Conservation (phyloP, 2,113 vertebrate genomes). For the Phasianus colchicus region DNA sequence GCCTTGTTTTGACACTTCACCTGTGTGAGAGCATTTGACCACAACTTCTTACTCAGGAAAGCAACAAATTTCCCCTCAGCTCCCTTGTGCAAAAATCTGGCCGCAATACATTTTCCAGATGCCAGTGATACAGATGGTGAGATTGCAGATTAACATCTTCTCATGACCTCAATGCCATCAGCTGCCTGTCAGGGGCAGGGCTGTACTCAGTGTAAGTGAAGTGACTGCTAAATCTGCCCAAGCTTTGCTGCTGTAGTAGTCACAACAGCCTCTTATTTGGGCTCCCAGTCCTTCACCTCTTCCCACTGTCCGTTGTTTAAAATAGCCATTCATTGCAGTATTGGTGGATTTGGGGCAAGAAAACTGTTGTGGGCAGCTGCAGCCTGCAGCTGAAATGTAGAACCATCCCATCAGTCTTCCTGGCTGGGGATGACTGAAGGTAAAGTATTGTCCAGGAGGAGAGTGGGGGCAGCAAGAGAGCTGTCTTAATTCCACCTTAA, state of each 20-base stretch:
- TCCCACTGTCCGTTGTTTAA: neutral
- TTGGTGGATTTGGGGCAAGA: neutral
- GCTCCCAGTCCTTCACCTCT: neutral
- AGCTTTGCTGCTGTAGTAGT: neutral
- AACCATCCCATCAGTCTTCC: too few species aligned
- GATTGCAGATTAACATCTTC: neutral
- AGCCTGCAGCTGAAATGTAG: neutral
- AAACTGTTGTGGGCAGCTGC: neutral
- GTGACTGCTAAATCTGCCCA: neutral
- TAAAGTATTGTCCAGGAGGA: neutral
- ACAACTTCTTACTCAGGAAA: neutral
- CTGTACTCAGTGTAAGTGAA: neutral
- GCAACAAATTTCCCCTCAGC: neutral
- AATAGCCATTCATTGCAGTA: neutral
- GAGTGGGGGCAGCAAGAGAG: neutral
- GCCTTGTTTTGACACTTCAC: neutral
- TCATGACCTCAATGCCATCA: rapidly evolving
- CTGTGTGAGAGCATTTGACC: neutral
- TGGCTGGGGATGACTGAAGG: neutral
- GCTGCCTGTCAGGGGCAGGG: neutral
- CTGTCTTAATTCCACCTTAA: neutral
- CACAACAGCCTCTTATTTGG: neutral
- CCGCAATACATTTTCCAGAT: neutral
- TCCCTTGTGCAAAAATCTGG: neutral
- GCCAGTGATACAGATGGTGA: rapidly evolving